Evolutionary conservation across 92 coral and sea anemone genomes (phyloP), one percentile per base, ranked within the genome.

Genomic region (Diadumene lineata): DNA sequence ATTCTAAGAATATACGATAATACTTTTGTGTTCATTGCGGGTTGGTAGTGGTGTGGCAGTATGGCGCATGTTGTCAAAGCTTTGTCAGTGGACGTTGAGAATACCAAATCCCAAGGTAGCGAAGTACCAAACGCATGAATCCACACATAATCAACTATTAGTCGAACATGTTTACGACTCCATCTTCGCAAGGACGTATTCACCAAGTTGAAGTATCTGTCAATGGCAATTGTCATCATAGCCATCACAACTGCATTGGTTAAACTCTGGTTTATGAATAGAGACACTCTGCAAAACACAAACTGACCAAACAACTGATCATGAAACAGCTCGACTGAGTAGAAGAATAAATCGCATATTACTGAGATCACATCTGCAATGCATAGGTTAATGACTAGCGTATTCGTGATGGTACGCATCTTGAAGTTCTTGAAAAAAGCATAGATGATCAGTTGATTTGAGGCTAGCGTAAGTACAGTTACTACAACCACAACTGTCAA

Each of bases 371-470:
- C 72, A 76, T 91, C 93, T n/a, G 85, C 74, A 22, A 88, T 43
- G 63, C 93, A 88, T 51, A 88, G 79, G 55, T 88, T 91, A 22
- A 91, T 57, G 0, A 91, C 90, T 68, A 88, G 13, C 6, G 75
- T 69, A 62, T 91, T 91, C 0, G 97, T 91, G 34, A 71, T 84
- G 1, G 97, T 91, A 31, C 88, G 79, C 93, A 84, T 84, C 51
- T 91, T 91, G 64, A 77, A 79, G 84, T 88, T 91, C 27, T 69
- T 72, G 60, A 75, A 69, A 55, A 76, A 91, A 10, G 87, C 63
- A 25, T 74, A 69, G 0, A 82, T 3, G 61, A 91, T 84, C 6
- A 87, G 21, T 1, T 74, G 13, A 69, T 91, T 91, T 0, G 88
- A 85, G 6, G 62, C 13, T 24, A 91, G 64, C 19, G 97, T 73